These are phyloP conservation scores for Hippoglossus stenolepis DNA, from an alignment of 2,113 vertebrate genomes.

Conservation along the genomic window DNA sequence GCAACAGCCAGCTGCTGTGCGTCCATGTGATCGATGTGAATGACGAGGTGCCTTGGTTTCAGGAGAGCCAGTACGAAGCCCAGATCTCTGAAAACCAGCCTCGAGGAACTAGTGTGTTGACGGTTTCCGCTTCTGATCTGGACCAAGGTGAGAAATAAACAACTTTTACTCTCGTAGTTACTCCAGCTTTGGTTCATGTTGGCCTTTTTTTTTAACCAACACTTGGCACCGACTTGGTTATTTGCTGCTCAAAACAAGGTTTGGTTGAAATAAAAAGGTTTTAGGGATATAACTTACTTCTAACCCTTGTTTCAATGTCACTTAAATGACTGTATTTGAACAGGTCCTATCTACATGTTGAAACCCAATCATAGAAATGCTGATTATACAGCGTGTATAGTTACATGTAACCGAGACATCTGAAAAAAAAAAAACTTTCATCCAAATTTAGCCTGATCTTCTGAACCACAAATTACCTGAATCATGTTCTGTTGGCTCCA, in stretches of 20 bases:
- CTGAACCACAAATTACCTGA: neutral
- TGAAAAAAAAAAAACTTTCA: neutral
- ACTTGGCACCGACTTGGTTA: neutral
- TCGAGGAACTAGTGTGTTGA: constrained; percentile 85
- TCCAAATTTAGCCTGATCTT: neutral
- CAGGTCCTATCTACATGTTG: neutral
- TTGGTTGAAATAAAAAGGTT: neutral
- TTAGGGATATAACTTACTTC: neutral
- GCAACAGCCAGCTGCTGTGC: constrained; percentile 81
- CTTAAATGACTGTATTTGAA: constrained; percentile 1
- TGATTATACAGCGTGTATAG: constrained; percentile 1
- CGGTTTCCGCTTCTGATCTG: constrained; percentile 87
- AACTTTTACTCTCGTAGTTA: neutral
- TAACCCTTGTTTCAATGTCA: neutral
- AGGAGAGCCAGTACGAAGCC: constrained; percentile 86
- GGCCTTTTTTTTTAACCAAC: neutral
- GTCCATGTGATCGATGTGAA: constrained; percentile 94
- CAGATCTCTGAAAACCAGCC: constrained; percentile 89
- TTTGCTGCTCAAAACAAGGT: neutral
- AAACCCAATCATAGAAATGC: constrained; percentile 8
- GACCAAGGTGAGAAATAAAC: constrained; percentile 88
- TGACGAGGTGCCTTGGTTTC: constrained; percentile 91
- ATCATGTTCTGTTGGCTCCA: neutral
- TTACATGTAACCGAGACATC: neutral
- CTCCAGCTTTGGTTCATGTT: neutral